Base-by-base conservation (phyloP, 2,797 vertebrate genomes). In the Falco biarmicus region DNA sequence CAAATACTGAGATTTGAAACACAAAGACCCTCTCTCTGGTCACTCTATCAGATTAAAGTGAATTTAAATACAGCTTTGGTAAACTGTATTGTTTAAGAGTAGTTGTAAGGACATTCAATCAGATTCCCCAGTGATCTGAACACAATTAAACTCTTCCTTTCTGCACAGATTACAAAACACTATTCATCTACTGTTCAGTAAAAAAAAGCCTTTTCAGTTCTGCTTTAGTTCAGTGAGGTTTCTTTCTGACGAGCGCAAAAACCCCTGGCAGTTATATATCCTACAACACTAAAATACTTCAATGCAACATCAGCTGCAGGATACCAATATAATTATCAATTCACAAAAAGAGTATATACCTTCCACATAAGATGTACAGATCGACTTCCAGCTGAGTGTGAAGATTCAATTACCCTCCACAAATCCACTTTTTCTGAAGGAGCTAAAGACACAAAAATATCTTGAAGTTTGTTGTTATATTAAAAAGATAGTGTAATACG, bases 291-390 rank as follows among this genome's bases (percentile, higher is more conserved):
- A 41, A 87, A 75, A 70, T 31, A 54, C 7, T 83, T 76, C n/a
- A 75, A 63, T 2, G 15, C 8, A 73, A 6, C n/a, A 64, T 50
- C 20, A 88, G 16, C 26, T 65, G 21, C 37, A 50, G 12, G 25
- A 57, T 68, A 48, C 19, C 31, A 85, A 16, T 29, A 65, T 1
- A 7, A 93, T n/a, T 66, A 77, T 25, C 31, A 91, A 48, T 68
- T 88, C 51, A 66, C 20, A 31, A 17, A 59, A 76, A 73, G 4
- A 14, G 1, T 41, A 14, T 16, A 89, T 96, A 98, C 98, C 98
- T 98, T 98, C 98, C 98, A 98, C 34, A 97, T 93, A 82, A 98
- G 93, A 78, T 84, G 75, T 48, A 98, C 96, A 24, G 14, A 39
- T 94, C 98, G 97, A 31, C 9, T 92, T 85, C 91, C 91, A 57